Base-by-base conservation (phyloP, 2,888 invertebrate genomes). In the Drosophila differens region DNA sequence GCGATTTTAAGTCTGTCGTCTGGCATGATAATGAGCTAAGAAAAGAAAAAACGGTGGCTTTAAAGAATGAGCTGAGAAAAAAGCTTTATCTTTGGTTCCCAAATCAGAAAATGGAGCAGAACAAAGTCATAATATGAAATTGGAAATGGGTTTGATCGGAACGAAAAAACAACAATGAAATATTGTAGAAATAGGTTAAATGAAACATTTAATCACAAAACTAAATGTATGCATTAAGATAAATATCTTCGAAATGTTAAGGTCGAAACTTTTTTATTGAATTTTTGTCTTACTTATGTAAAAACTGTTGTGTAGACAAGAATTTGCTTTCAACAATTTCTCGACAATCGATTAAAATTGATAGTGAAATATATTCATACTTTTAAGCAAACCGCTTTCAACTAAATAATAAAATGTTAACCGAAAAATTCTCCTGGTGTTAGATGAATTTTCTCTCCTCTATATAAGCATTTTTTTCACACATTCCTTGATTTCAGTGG, bases 1-100 rank as follows among this genome's bases (percentile, higher is more conserved):
- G 74, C 85, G 87, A 70, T 76, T 75, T 76, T 58, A 63, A 66
- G 44, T 58, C 70, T 64, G 51, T 61, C 51, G 81, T 72, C 67
- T 35, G 64, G 70, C 69, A 74, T 81, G 55, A 44, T 69, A 80
- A 78, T 77, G 63, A 80, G 53, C 37, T 41, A 22, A 32, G 22
- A 59, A 58, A n/a, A 16, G 19, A 39, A 10, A 57, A 54, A 62
- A 65, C 37, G 62, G 35, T 39, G 16, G 2, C 4, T 64, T 44
- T 47, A 25, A 25, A 25, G 47, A 80, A 74, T 77, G 60, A 76
- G 53, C 33, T 47, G 19, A 32, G 25, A 55, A 52, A 28, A 39
- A 12, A 39, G 44, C 35, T 22, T 3, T 2, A 49, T 62, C 52
- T 52, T 35, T 22, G 7, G 53, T 53, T 54, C 35, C 19, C 14